Evolutionary conservation across 2,797 vertebrate genomes (phyloP), one percentile per base, ranked within the genome.

Genomic region (Xyrichtys novacula): DNA sequence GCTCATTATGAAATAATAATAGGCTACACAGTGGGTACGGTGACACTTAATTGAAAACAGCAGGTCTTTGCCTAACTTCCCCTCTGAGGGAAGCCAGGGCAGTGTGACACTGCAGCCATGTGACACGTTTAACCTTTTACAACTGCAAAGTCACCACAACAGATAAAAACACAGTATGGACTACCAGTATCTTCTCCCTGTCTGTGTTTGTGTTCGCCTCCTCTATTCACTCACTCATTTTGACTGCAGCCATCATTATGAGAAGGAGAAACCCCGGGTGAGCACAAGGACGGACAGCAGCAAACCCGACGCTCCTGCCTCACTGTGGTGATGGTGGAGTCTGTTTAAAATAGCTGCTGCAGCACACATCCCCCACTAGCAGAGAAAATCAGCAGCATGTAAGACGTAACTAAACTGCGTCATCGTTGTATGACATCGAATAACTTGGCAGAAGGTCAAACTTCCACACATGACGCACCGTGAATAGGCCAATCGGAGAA

Each of bases 41-140:
- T 38, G 39, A 68, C 73, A 56, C 63, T 62, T 83, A 85, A 90
- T 85, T 86, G 84, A 85, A 88, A 84, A 81, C 81, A 86, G 82
- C 81, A 62, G 75, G 81, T 49, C 65, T 67, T 62, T 1, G 11
- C 39, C 34, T 71, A 60, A 54, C 72, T 72, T 44, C 42, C 34
- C 62, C 42, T 65, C 25, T 16, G 42, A 71, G 72, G 48, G 52
- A 48, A 73, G 66, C 48, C 20, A 40, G 67, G 63, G 15, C 61
- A 63, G 48, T 15, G 23, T 67, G 73, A 77, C 74, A 70, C 68
- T 53, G 55, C 52, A 78, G 56, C 59, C 66, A 38, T 59, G 4
- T 7, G 7, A 26, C 56, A 54, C 43, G 46, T 28, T 16, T 11
- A 42, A 36, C 17, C 26, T 58, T 77, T 75, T 26, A 69, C 31